phyloP scores from a whole-genome alignment of 2,797 vertebrate genomes.

The Borostomias antarcticus region DNA sequence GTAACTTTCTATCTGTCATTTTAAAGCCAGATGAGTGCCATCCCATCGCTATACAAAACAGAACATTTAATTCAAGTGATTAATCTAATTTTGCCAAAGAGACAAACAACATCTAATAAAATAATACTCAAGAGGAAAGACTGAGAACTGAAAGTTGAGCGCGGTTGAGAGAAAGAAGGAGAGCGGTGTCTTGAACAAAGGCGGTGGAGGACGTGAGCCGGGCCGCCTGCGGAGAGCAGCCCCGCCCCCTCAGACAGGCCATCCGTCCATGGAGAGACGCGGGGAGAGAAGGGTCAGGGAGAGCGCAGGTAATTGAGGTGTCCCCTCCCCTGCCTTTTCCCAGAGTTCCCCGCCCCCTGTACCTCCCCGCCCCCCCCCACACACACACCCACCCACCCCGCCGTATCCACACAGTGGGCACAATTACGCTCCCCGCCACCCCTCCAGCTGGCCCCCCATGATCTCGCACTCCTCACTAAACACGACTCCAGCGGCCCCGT shows the following conservation, averaged over 20 bases:
- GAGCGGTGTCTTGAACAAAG: slow-evolving; percentile 64
- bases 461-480: slow-evolving; percentile 78
- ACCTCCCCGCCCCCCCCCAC: slow-evolving; percentile 71
- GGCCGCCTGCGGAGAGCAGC: slow-evolving; percentile 63
- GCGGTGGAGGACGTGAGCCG: slow-evolving; percentile 45
- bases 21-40: neutral
- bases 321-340: slow-evolving; percentile 73
- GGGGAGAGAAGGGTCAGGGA: slow-evolving; percentile 64
- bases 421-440: slow-evolving; percentile 82
- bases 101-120: no score
- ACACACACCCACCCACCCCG: slow-evolving; percentile 73
- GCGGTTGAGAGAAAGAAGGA: slow-evolving; percentile 26
- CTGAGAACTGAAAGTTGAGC: no score
- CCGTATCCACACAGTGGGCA: slow-evolving; percentile 77
- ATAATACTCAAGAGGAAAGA: slow-evolving; percentile 31
- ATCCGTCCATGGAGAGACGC: slow-evolving; percentile 70
- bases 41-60: neutral
- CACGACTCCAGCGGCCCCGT: slow-evolving; percentile 72
- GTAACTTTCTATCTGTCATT: no score
- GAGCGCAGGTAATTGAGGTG: slow-evolving; percentile 85
- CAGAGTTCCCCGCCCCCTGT: slow-evolving; percentile 73
- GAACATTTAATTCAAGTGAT: no score
- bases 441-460: slow-evolving; percentile 78
- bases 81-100: no score
- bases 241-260: slow-evolving; percentile 67